A percentile compares a stretch with the other conserved stretches of the same genome.
Conservation (phyloP, 2,888 invertebrate genomes). For the Noctuana brunneofusca region DNA sequence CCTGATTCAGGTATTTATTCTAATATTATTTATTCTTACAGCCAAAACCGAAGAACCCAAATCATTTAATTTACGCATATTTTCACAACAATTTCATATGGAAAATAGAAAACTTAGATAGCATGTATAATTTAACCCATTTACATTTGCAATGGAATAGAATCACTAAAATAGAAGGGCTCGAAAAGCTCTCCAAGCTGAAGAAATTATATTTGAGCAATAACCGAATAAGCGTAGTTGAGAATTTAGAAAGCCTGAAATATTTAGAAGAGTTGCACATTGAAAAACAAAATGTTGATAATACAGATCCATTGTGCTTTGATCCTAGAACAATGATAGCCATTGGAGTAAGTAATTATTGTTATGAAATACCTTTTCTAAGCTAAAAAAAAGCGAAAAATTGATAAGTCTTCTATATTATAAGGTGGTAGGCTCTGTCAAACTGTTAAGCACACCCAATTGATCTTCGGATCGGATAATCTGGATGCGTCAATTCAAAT, state of each 20-base stretch:
- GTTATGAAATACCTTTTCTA: background rate
- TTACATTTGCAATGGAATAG: constrained; percentile 90
- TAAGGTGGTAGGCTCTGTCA: too few species aligned
- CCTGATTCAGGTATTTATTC: background rate
- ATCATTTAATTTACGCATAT: constrained; percentile 85
- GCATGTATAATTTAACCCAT: constrained; percentile 85
- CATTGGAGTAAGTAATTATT: constrained; percentile 77
- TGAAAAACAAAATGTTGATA: constrained; percentile 84
- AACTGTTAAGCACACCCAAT: too few species aligned
- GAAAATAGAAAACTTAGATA: constrained; percentile 87
- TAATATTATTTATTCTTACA: constrained; percentile 43
- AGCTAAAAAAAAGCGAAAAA: too few species aligned
- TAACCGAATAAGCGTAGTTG: constrained; percentile 86
- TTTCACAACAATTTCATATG: constrained; percentile 91
- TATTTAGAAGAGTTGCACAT: constrained; percentile 86
- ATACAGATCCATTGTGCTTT: constrained; percentile 84
- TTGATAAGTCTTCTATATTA: too few species aligned
- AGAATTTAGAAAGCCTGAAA: constrained; percentile 84
- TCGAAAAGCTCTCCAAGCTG: constrained; percentile 84
- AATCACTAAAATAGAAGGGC: constrained; percentile 86
- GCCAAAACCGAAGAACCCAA: constrained; percentile 64
- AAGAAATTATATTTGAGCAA: constrained; percentile 90
- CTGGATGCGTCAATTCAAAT: too few species aligned
- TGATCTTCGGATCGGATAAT: too few species aligned
- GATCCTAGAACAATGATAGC: constrained; percentile 84